A percentile compares a stretch with the other conserved stretches of the same genome.
These are phyloP conservation scores for Lithobates pipiens DNA, from an alignment of 2,797 vertebrate genomes.

Conservation along the genomic window DNA sequence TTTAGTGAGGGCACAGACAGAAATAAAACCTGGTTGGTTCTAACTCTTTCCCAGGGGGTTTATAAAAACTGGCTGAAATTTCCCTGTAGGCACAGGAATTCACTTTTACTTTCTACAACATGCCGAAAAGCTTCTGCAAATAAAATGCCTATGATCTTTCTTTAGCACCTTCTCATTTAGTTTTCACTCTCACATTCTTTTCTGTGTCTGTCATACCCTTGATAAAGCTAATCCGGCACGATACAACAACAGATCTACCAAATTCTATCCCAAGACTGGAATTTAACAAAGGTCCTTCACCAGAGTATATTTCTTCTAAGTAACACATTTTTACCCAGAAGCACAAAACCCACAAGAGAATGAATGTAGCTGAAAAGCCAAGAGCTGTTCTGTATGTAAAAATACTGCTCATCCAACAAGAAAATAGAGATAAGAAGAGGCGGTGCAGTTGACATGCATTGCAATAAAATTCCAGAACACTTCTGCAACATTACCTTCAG, in stretches of 20 bases:
- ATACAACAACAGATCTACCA: background rate
- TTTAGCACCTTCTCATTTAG: conserved; percentile 14
- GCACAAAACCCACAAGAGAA: background rate
- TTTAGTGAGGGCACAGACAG: no score
- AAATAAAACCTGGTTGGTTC: background rate
- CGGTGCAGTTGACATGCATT: background rate
- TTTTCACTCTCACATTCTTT: conserved; percentile 48
- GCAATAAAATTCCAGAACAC: background rate
- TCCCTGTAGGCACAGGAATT: background rate
- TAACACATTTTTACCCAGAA: conserved; percentile 9
- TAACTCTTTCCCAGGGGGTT: background rate
- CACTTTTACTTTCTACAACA: background rate
- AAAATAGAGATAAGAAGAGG: background rate
- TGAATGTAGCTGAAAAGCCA: background rate
- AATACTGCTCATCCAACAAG: background rate
- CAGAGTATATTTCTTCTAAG: background rate
- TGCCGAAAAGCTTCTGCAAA: background rate
- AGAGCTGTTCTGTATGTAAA: background rate
- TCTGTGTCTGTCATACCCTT: conserved; percentile 35
- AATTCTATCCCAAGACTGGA: background rate
- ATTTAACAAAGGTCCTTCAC: conserved; percentile 23
- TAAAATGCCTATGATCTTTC: background rate
- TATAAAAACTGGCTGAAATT: background rate
- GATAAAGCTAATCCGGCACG: conserved; percentile 52
- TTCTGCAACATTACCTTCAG: conserved; percentile 84